Evolutionary conservation across 2,797 vertebrate species (phyloP).

Genomic region (Sphenodon punctatus): DNA sequence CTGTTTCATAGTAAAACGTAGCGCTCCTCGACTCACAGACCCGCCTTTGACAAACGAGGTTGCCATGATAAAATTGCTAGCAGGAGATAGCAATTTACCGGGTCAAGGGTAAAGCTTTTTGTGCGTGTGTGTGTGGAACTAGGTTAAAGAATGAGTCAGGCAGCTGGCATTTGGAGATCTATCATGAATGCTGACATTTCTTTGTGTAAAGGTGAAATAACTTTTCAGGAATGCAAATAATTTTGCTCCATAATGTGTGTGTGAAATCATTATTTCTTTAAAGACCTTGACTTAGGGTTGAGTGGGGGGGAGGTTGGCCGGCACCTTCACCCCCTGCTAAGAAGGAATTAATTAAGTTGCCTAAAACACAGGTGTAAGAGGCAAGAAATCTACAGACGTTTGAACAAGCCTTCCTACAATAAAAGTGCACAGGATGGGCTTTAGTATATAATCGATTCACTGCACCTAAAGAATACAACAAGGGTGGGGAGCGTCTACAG

Average conservation of each 20-base stretch:
- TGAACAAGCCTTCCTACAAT: too few relatives aligned
- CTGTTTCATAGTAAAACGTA: neutral
- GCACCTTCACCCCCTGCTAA: too few relatives aligned
- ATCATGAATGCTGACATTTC: neutral
- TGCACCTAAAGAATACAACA: too few relatives aligned
- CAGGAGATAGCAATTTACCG: neutral
- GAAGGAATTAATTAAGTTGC: too few relatives aligned
- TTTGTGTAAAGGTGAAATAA: neutral
- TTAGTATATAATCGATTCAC: too few relatives aligned
- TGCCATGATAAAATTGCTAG: neutral
- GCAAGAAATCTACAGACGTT: too few relatives aligned
- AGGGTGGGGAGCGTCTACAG: too few relatives aligned
- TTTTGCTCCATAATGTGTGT: neutral
- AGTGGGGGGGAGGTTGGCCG: too few relatives aligned
- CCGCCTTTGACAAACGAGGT: neutral
- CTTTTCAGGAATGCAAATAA: neutral
- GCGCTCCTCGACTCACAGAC: accelerated
- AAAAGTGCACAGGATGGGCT: too few relatives aligned
- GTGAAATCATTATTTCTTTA: neutral
- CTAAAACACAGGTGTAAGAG: too few relatives aligned
- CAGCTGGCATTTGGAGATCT: neutral
- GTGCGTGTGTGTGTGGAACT: neutral
- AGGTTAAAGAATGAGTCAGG: neutral
- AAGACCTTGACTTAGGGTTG: neutral
- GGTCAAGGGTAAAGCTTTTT: neutral